phyloP scores from a whole-genome alignment of 2,113 vertebrate species.

The Tautogolabrus adspersus region DNA sequence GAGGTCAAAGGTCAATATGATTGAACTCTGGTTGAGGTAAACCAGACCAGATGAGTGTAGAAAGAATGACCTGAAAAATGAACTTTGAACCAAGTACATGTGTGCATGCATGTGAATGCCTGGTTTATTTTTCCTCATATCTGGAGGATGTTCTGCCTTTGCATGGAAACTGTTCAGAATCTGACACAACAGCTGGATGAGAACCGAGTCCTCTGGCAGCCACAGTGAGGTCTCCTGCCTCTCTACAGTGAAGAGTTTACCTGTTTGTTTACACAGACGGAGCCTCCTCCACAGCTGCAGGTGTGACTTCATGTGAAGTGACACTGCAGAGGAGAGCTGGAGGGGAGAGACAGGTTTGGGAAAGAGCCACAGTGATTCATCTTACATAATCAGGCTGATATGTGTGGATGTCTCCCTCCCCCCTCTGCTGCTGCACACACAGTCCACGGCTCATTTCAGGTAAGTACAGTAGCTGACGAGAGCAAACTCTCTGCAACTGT shows the following conservation, averaged over 20 bases:
- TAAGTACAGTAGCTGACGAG: background rate
- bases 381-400: constrained; percentile 33
- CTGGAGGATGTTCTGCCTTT: background rate
- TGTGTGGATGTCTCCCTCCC: constrained; percentile 7
- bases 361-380: constrained; percentile 19
- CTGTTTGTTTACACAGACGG: background rate
- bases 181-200: background rate
- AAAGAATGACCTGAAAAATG: background rate
- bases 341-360: background rate
- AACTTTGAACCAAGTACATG: background rate
- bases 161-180: background rate
- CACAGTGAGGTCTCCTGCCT: background rate
- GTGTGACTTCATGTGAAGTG: constrained; percentile 24
- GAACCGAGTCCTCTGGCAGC: background rate
- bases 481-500: background rate
- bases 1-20: background rate
- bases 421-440: background rate
- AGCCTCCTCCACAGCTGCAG: constrained; percentile 25
- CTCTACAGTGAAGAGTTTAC: background rate
- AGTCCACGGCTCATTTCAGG: background rate
- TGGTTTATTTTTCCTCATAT: background rate
- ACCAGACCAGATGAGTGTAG: background rate
- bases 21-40: background rate
- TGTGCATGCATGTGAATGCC: too few relatives aligned
- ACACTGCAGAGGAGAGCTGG: constrained; percentile 19